Conservation (phyloP, 1,140 invertebrate genomes). For the Frieseomelitta varia region DNA sequence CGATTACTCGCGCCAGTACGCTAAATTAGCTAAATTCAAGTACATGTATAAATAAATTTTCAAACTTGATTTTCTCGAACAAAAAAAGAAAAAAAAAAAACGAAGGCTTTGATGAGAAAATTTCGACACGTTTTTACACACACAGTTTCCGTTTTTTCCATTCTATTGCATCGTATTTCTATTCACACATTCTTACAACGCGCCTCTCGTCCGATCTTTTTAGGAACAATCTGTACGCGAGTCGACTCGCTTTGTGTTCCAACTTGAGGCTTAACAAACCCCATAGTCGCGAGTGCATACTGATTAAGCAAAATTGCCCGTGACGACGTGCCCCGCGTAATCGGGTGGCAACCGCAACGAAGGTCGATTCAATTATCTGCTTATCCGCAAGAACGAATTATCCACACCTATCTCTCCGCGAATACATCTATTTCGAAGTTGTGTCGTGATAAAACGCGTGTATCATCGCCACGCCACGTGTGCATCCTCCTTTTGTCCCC, state of each 20-base stretch:
- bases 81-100: no score
- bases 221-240: neutral
- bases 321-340: conserved; percentile 58
- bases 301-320: conserved; percentile 56
- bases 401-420: conserved; percentile 51
- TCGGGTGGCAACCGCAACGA: conserved; percentile 67
- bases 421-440: conserved; percentile 17
- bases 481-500: neutral
- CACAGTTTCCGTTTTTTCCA: no score
- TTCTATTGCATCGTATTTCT: no score
- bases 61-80: no score
- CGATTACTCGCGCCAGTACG: no score
- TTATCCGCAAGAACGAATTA: conserved; percentile 57
- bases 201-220: neutral
- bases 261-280: conserved; percentile 48
- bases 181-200: no score
- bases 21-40: no score
- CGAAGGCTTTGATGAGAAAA: no score
- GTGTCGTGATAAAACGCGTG: neutral
- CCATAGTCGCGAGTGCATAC: conserved; percentile 43
- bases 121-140: no score
- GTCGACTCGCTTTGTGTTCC: neutral
- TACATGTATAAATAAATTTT: no score
- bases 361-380: conserved; percentile 66
- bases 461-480: no score